Evolutionary conservation across 1,140 invertebrate species (phyloP).

Genomic region (Portunus trituberculatus): DNA sequence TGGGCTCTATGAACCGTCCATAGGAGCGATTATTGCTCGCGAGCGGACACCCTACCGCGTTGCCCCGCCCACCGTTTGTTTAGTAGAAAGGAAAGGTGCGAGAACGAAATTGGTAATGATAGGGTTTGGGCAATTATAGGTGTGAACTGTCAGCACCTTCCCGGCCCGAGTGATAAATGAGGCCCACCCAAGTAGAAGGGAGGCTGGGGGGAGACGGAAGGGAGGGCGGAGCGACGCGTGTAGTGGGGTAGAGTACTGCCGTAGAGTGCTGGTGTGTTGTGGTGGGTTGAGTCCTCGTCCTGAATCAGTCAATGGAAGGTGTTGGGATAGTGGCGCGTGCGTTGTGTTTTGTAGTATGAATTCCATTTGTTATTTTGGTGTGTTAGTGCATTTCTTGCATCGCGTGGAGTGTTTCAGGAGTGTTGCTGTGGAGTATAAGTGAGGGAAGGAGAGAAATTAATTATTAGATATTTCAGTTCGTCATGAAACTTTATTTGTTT

Average conservation of each 20-base stretch:
- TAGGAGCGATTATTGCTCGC: constrained; percentile 9
- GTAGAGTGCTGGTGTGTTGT: background rate
- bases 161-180: constrained; percentile 1
- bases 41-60: constrained; percentile 2
- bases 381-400: too few species aligned
- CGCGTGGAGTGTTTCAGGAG: too few species aligned
- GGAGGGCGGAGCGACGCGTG: background rate
- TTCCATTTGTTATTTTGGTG: too few species aligned
- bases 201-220: background rate
- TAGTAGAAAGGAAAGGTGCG: constrained; percentile 56
- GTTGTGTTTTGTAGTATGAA: too few species aligned
- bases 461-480: background rate
- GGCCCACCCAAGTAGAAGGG: background rate
- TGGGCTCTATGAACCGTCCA: constrained; percentile 24
- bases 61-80: constrained; percentile 47
- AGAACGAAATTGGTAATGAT: constrained; percentile 57
- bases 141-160: constrained; percentile 48
- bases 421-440: too few species aligned
- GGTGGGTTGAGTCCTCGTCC: too few species aligned
- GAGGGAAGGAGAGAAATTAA: background rate
- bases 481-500: constrained; percentile 64
- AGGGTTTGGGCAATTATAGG: constrained; percentile 29
- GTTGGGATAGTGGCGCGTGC: too few species aligned
- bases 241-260: background rate
- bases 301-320: too few species aligned